Evolutionary conservation across 2,797 vertebrate species (phyloP), one percentile per base, ranked within the genome.

Genomic region (Pantherophis vulpinus): DNA sequence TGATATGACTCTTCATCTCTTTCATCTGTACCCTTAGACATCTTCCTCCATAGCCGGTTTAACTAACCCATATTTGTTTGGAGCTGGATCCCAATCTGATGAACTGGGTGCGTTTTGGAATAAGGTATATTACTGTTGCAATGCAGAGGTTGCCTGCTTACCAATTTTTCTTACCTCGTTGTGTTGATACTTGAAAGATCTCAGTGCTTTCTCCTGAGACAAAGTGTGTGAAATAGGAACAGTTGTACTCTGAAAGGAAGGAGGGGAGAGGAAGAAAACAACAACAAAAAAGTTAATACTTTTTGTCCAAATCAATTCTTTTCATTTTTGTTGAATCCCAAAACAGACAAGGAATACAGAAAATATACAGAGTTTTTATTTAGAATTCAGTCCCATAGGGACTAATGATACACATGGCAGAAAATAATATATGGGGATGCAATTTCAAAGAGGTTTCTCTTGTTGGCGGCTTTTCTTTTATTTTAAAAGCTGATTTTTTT

Each of bases 181-280:
- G 99, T 42, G 99, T 99, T 96, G 99, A 99, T 94, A 99, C 98
- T 98, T 99, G 98, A 96, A 99, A 99, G 98, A 99, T 98, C 96
- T 99, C 98, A 0, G 99, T 98, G 96, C 98, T 99, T 96, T 99
- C 98, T 88, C 99, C 99, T 0, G 99, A 99, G 2, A 99, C 99
- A 94, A 99, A 99, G 97, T 99, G 99, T 96, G 99, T 99, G 98
- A 99, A 99, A 98, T 99, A 99, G 94, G 99, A 99, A 94, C 99
- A 99, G 98, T 98, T 99, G 96, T 98, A 97, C 58, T 98, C 99
- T 99, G 98, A 54, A 94, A 91, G 18, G 94, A 95, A 91, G 95
- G 74, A 87, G 37, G 93, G 95, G 91, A 95, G 13, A 56, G 51
- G 11, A 37, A 18, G 55, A 27, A 58, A 54, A 14, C 0, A 27